These are phyloP conservation scores for Xyrichtys novacula DNA, from an alignment of 2,797 vertebrate species.

Conservation along the genomic window DNA sequence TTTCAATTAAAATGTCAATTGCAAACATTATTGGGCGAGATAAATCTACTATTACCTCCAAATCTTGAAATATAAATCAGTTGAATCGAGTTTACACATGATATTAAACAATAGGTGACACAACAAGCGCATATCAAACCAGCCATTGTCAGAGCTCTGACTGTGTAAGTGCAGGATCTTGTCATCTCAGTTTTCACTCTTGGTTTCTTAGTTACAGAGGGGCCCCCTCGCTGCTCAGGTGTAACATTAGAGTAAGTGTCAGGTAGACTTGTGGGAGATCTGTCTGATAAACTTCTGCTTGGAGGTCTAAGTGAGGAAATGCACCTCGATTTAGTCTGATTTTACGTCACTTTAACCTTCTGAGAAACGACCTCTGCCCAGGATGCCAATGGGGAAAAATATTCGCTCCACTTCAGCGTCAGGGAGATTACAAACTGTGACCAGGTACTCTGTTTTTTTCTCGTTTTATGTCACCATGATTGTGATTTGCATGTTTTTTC, in stretches of 20 bases:
- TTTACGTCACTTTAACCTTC: conserved; percentile 17
- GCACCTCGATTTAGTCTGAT: conserved; percentile 6
- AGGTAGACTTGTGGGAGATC: conserved; percentile 70
- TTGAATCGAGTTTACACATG: too few species aligned
- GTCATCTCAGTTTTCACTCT: conserved; percentile 59
- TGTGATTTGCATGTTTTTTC: not conserved
- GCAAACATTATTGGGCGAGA: not conserved
- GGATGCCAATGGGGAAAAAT: conserved; percentile 74
- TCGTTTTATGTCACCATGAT: not conserved
- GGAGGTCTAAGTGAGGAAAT: conserved; percentile 38
- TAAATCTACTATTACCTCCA: not conserved
- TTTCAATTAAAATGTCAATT: not conserved
- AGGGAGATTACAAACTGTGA: conserved; percentile 82
- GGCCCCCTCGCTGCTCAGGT: conserved; percentile 65
- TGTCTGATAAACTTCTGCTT: conserved; percentile 49
- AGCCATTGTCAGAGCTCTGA: not conserved
- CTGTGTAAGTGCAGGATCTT: conserved; percentile 5
- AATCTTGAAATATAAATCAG: too few species aligned
- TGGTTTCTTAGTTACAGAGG: conserved; percentile 71
- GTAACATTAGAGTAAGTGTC: conserved; percentile 72
- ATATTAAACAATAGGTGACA: not conserved
- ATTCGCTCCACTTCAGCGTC: conserved; percentile 80
- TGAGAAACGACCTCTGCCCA: conserved; percentile 11
- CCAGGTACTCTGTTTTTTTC: conserved; percentile 77
- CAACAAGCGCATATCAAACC: too few species aligned